phyloP scores from a whole-genome alignment of 1,140 invertebrate species.

The Xylocopa sonorina region DNA sequence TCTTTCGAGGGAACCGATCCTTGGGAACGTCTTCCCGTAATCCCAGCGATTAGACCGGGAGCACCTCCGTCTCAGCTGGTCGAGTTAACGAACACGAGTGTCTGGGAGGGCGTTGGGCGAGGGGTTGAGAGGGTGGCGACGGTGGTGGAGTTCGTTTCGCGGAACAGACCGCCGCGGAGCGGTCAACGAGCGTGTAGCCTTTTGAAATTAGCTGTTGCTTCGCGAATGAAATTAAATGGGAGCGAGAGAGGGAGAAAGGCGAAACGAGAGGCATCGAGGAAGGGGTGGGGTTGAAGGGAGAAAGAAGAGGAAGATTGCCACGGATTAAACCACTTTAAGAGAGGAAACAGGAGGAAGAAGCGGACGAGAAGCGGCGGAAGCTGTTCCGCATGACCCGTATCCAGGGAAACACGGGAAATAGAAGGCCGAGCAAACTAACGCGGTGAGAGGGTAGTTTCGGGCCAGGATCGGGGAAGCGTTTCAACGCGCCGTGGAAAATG shows the following conservation, averaged over 20 bases:
- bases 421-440: background rate
- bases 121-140: no score
- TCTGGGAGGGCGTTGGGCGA: background rate
- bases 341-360: background rate
- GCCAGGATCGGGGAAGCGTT: background rate
- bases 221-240: slow-evolving; percentile 37
- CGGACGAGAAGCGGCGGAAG: background rate
- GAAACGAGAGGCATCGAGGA: background rate
- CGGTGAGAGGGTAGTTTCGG: slow-evolving; percentile 3
- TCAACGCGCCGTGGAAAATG: background rate
- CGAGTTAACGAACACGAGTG: background rate
- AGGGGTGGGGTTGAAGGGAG: background rate
- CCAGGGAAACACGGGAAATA: background rate
- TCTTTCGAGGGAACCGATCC: background rate
- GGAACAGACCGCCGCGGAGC: background rate
- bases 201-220: slow-evolving; percentile 35
- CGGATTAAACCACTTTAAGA: slow-evolving; percentile 36
- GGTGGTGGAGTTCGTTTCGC: background rate
- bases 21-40: background rate
- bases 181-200: slow-evolving; percentile 7
- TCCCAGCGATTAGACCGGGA: background rate
- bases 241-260: background rate
- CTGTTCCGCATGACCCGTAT: background rate
- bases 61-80: background rate
- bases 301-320: background rate